Conservation (phyloP, 2,797 vertebrate species). For the Poecile montanus region DNA sequence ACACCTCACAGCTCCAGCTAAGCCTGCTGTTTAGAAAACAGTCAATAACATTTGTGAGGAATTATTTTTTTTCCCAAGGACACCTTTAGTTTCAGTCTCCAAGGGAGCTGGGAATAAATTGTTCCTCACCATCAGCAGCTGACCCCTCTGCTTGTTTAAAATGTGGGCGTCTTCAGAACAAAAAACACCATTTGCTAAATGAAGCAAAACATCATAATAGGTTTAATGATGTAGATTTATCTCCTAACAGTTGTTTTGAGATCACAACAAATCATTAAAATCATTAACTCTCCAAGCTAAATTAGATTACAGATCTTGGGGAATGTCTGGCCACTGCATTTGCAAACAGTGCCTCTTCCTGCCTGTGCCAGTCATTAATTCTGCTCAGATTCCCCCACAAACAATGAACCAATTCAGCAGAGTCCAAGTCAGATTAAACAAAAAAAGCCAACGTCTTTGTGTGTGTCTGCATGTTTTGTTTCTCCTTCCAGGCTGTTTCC, state of each 20-base stretch:
- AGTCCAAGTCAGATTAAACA: conserved; percentile 55
- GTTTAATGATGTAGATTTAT: conserved; percentile 80
- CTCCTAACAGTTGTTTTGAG: conserved; percentile 80
- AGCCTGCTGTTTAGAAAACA: conserved; percentile 38
- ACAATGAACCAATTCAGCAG: conserved; percentile 45
- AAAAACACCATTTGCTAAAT: conserved; percentile 76
- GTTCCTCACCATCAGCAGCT: conserved; percentile 35
- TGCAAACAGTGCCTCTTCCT: conserved; percentile 38
- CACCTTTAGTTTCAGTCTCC: conserved; percentile 55
- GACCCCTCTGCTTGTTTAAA: conserved; percentile 69
- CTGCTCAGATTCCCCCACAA: conserved; percentile 52
- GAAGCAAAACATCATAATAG: conserved; percentile 79
- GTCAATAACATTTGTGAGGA: not conserved
- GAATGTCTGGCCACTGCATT: conserved; percentile 54
- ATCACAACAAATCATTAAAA: conserved; percentile 83
- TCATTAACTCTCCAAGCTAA: conserved; percentile 77
- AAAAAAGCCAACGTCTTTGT: conserved; percentile 38
- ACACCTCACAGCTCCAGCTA: not conserved
- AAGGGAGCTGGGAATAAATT: conserved; percentile 48
- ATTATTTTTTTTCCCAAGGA: conserved; percentile 62
- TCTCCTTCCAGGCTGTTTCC: not conserved
- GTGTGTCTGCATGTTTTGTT: not conserved
- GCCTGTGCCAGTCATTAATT: conserved; percentile 12
- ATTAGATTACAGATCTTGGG: conserved; percentile 74
- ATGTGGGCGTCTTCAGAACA: conserved; percentile 69